A percentile compares a stretch with the other conserved stretches of the same genome.
Conservation (phyloP, 2,113 vertebrate species). For the Callipepla californica region DNA sequence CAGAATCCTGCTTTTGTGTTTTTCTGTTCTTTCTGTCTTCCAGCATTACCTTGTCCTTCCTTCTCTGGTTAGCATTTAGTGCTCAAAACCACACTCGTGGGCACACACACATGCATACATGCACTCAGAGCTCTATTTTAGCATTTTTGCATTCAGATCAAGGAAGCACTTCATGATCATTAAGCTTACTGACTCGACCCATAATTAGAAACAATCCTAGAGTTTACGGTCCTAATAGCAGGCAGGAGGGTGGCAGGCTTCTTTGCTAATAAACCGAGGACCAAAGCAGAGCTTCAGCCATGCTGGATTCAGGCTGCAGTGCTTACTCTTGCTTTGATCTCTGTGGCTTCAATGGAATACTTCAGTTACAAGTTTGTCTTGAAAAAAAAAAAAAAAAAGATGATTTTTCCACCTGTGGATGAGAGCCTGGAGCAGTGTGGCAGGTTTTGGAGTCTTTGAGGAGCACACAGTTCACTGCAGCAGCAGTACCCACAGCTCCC, state of each 20-base stretch:
- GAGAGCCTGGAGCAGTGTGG: neutral
- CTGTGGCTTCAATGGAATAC: accelerated
- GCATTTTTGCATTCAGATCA: neutral
- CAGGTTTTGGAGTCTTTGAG: neutral
- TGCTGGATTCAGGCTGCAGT: accelerated
- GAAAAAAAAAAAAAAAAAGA: neutral
- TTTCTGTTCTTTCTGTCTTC: slow-evolving; percentile 9
- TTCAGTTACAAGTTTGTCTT: neutral
- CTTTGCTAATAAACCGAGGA: accelerated
- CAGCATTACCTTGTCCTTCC: neutral
- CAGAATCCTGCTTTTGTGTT: slow-evolving; percentile 57
- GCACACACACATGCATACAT: accelerated
- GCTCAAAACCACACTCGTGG: neutral
- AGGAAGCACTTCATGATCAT: accelerated
- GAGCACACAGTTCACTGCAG: neutral
- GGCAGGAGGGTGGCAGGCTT: neutral
- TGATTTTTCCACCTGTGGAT: accelerated
- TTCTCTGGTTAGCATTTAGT: neutral
- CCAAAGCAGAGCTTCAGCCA: neutral
- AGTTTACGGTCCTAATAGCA: accelerated
- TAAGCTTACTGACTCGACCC: neutral
- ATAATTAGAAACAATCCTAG: accelerated
- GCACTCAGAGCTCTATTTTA: accelerated
- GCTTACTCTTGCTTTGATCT: accelerated
- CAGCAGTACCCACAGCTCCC: neutral